Evolutionary conservation across 2,797 vertebrate genomes (phyloP), one percentile per base, ranked within the genome.

Genomic region (Macropodus opercularis): DNA sequence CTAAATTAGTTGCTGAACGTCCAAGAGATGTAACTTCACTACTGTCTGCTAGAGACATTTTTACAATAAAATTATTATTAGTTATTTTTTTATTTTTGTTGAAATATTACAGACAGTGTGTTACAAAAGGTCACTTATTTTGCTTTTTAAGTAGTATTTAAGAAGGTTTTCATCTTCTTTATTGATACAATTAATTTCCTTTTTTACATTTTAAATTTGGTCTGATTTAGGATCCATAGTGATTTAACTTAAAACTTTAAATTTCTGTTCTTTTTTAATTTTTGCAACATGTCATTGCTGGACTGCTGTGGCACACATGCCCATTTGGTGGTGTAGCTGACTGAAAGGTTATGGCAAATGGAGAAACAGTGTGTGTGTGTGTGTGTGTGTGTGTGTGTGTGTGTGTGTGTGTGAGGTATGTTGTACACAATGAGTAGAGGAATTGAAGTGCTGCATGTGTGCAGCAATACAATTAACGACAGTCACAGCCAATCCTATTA

Each of bases 401-500:
- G 38, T 38, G 52, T 48, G 38, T 39, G 48, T 51, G 19, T 41
- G 39, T 18, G 23, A 46, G 77, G 53, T 35, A 51, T 35, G 23
- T 44, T 53, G 34, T 38, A 35, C 52, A 39, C 26, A 55, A 83
- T 81, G 86, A 84, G 49, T 79, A 66, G 79, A 66, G 81, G 74
- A 84, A 87, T 89, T 89, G 85, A 80, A 86, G 66, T 75, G 80
- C 75, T 89, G 56, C 32, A 48, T 84, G 55, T 69, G 77, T 51
- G 70, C 86, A 61, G 67, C 52, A 74, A 75, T 87, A 87, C 79
- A 93, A 90, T 94, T 92, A 91, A 86, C 87, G 86, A 61, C 79
- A 87, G 85, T 77, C 83, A 70, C 72, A 64, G 76, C 55, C 73
- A 92, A 90, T 94, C 82, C 86, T 91, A 50, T 94, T 93, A 87